Percentiles rank a stretch among this genome's conserved stretches.
Evolutionary conservation across 2,797 vertebrate species (phyloP).

Genomic region (Nyctalus aviator): DNA sequence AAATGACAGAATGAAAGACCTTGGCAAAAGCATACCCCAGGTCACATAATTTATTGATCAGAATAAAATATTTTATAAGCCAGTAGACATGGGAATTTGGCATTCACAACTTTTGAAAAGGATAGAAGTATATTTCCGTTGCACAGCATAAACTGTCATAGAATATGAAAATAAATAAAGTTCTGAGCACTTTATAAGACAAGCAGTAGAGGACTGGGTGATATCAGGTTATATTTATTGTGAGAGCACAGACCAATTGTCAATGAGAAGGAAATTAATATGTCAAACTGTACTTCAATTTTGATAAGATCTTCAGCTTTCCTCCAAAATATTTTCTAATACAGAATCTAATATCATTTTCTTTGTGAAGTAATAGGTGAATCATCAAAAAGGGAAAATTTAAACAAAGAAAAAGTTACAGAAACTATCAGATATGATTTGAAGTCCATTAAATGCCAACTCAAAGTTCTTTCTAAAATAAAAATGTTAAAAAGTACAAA

Average conservation of each 20-base stretch:
- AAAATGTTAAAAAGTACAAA: not conserved
- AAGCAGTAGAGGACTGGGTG: not conserved
- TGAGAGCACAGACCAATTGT: not conserved
- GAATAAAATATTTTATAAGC: conserved; percentile 53
- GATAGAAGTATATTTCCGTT: conserved; percentile 1
- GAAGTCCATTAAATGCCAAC: not conserved
- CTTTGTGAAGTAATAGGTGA: not conserved
- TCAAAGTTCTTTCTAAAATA: not conserved
- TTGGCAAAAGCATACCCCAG: not conserved
- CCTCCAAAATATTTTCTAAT: conserved; percentile 12
- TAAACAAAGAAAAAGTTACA: not conserved
- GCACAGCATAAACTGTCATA: not conserved
- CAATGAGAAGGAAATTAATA: not conserved
- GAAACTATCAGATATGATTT: not conserved
- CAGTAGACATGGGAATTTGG: not conserved
- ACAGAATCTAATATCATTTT: not conserved
- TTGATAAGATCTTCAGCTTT: not conserved
- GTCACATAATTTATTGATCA: conserved; percentile 41
- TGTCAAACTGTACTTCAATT: conserved; percentile 1
- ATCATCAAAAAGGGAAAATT: not conserved
- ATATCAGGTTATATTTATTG: not conserved
- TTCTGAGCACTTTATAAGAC: not conserved
- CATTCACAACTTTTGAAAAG: conserved; percentile 40
- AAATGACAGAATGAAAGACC: not conserved
- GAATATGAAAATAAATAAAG: not conserved